Conservation (phyloP, 2,113 vertebrate genomes). For the Lipotes vexillifer region DNA sequence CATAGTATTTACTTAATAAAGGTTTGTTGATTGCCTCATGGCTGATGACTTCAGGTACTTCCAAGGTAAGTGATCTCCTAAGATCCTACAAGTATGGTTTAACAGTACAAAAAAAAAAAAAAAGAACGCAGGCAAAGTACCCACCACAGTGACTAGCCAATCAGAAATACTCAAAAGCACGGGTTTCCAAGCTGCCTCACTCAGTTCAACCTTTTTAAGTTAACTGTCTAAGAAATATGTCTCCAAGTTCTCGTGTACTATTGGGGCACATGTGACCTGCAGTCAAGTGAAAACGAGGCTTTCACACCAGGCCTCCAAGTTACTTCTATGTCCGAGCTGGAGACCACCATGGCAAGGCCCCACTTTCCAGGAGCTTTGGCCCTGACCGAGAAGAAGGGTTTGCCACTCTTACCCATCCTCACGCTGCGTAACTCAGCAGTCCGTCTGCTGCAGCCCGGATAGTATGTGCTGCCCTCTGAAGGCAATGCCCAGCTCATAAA, state of each 20-base stretch:
- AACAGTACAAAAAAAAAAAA: background rate
- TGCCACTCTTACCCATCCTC: fast-evolving
- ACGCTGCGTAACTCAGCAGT: too few species aligned
- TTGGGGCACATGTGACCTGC: background rate
- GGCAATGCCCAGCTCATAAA: fast-evolving
- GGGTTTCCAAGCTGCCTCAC: too few species aligned
- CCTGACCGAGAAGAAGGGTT: fast-evolving
- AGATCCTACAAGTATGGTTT: background rate
- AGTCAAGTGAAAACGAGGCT: background rate
- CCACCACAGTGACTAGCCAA: background rate
- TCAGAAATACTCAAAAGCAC: background rate
- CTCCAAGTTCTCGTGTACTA: background rate
- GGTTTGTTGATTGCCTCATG: background rate
- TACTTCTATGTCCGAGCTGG: background rate
- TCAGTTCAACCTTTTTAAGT: background rate
- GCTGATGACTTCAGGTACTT: background rate
- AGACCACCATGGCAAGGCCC: fast-evolving
- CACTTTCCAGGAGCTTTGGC: fast-evolving
- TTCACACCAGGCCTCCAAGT: background rate
- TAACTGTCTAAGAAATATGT: background rate
- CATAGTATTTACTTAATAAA: background rate
- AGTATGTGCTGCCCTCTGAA: fast-evolving
- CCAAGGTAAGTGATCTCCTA: background rate
- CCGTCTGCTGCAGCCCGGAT: fast-evolving
- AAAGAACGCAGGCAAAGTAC: background rate